Evolutionary conservation across 2,888 invertebrate species (phyloP), one percentile per base, ranked within the genome.

Genomic region (Acanthoscelides obtectus): DNA sequence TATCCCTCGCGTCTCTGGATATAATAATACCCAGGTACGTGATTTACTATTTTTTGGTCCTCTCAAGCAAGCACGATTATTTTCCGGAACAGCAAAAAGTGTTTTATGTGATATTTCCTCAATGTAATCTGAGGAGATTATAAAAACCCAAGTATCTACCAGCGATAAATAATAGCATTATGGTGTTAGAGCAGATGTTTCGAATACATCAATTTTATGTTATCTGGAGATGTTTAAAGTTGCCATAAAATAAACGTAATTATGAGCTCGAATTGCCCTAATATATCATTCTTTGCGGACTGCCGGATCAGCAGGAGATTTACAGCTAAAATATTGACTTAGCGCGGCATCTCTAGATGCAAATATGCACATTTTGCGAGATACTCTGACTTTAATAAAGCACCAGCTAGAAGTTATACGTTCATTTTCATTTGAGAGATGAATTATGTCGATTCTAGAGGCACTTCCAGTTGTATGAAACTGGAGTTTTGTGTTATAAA

Each of bases 141-240:
- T 12, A 12, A 1, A 45, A 45, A 45, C 17, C 45, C 6, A 45
- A 45, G 45, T 45, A 3, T 3, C 45, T 12, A 45, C 6, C 45
- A n/a, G n/a, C 45, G 17, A 45, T 45, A 17, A 45, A 12, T 12
- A 45, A 45, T 45, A 45, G 45, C 17, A 4, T 45, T 6, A 45
- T 45, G 45, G 45, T 45, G 45, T 45, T 45, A 45, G 45, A 45
- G 12, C 75, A 75, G 72, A 74, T 76, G 75, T 74, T 74, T 72
- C 45, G 64, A 73, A 70, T 70, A 74, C 69, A 71, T 74, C 71
- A 73, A 67, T 74, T 76, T 75, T 74, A 74, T 76, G 71, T 72
- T 71, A 66, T 70, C 70, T 69, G 70, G 20, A 72, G 71, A 69
- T 73, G 73, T 74, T 75, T 75, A 74, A 67, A 70, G 72, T 73